Evolutionary conservation across 2,888 invertebrate species (phyloP), one percentile per base, ranked within the genome.

Genomic region (Euplagia quadripunctaria): DNA sequence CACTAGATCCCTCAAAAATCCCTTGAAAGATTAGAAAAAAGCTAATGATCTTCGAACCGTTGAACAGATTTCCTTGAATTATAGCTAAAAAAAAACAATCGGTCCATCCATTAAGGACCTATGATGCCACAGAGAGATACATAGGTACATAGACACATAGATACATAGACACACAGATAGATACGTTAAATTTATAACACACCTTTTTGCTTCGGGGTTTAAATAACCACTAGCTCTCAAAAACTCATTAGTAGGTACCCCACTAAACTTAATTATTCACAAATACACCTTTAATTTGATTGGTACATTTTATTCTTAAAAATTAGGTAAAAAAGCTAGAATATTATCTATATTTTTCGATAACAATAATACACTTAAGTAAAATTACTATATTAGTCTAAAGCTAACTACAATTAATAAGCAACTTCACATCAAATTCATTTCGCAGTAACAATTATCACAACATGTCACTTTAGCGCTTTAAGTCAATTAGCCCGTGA

Each of bases 401-500:
- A 31, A 31, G 31, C 31, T 31, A 61, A 12, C 20, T 61, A 31
- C 20, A 14, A n/a, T n/a, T n/a, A n/a, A 31, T 6, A 65, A 43
- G 43, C n/a, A n/a, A 17, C 31, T 31, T 20, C 43, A 65, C 20
- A n/a, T 65, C 17, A 42, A 4, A 41, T 64, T 43, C 8, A 9
- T n/a, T 64, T 0, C 17, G 17, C 42, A 11, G 41, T n/a, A 1
- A 31, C 2, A 31, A 31, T 31, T n/a, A 2, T 43, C 9, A 64
- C 58, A 58, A 11, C 17, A 49, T 20, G 51, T 61, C 31, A 64
- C 51, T 41, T 70, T 85, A 94, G 78, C 92, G 94, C 73, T 90
- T 93, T 55, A 89, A 91, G 72, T 94, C 94, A n/a, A 93, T 88
- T n/a, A 93, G 92, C 0, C 94, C 94, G 78, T 95, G 95, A 16